Percentiles rank a stretch among this genome's conserved stretches.
phyloP scores from a whole-genome alignment of 2,888 invertebrate species.

The Trissoscelio sp. region DNA sequence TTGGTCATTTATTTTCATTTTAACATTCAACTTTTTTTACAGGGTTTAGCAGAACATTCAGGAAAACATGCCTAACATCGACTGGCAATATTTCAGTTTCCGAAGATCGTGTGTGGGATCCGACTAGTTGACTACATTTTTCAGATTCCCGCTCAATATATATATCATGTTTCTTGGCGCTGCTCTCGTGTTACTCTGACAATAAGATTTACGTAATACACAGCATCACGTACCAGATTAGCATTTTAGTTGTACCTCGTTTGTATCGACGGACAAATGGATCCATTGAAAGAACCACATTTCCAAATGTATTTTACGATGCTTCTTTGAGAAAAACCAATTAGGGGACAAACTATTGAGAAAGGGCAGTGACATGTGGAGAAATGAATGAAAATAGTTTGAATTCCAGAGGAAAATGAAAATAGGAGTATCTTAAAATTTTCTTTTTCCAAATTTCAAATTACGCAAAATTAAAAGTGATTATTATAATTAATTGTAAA shows the following conservation, averaged over 20 bases:
- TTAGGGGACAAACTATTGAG: neutral
- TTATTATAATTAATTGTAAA: too few species aligned
- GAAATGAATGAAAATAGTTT: too few species aligned
- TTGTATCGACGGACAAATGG: slow-evolving; percentile 22
- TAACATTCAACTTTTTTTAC: too few species aligned
- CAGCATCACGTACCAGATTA: slow-evolving; percentile 42
- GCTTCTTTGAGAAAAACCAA: neutral
- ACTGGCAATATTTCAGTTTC: neutral
- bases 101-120: slow-evolving; percentile 22
- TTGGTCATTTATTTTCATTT: too few species aligned
- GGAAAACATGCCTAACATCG: neutral
- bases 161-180: slow-evolving; percentile 40
- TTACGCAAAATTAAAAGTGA: too few species aligned
- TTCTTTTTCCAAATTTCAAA: too few species aligned
- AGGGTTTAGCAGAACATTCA: neutral
- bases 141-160: slow-evolving; percentile 23
- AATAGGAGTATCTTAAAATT: too few species aligned
- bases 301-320: slow-evolving; percentile 5
- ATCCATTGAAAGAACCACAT: slow-evolving; percentile 33
- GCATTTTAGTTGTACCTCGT: slow-evolving; percentile 37
- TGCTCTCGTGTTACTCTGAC: slow-evolving; percentile 37
- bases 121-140: neutral
- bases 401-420: too few species aligned
- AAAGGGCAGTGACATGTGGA: neutral
- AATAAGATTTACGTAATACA: slow-evolving; percentile 48